These are phyloP conservation scores for Spea multiplicata DNA, from an alignment of 2,113 vertebrate species.

Conservation along the genomic window DNA sequence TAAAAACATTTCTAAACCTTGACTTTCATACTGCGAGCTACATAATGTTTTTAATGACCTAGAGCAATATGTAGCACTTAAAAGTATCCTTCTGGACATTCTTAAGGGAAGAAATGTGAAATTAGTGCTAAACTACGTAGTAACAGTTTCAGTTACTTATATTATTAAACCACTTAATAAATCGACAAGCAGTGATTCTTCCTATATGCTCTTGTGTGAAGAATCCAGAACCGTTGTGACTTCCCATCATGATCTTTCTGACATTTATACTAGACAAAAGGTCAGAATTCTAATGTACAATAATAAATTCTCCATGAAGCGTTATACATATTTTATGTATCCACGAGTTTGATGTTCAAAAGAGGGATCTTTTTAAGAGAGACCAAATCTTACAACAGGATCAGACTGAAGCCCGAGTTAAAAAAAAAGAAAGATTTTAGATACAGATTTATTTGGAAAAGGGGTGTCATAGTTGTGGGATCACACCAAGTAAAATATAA, in stretches of 20 bases:
- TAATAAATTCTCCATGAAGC: constrained; percentile 44
- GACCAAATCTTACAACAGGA: constrained; percentile 30
- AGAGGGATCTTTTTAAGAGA: constrained; percentile 25
- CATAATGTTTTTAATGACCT: constrained; percentile 20
- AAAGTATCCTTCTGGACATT: constrained; percentile 20
- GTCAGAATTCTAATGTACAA: constrained; percentile 47
- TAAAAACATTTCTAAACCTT: constrained; percentile 5
- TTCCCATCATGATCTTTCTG: constrained; percentile 36
- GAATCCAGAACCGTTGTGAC: constrained; percentile 21
- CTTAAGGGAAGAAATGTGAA: constrained; percentile 8
- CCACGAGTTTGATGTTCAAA: constrained; percentile 45
- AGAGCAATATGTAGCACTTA: constrained; percentile 18
- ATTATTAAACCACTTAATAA: background rate
- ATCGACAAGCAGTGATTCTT: background rate
- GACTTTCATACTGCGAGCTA: constrained; percentile 15
- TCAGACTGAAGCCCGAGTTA: constrained; percentile 14
- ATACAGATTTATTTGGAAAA: constrained; percentile 30
- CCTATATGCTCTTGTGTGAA: constrained; percentile 2
- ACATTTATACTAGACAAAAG: constrained; percentile 46
- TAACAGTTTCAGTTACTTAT: background rate
- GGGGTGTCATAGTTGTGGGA: constrained; percentile 13
- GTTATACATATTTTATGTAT: constrained; percentile 45
- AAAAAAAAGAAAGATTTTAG: constrained; percentile 26
- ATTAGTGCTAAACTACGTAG: background rate
- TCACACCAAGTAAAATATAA: constrained; percentile 28